Evolutionary conservation across 2,113 vertebrate genomes (phyloP), one percentile per base, ranked within the genome.

Genomic region (Caracal caracal): DNA sequence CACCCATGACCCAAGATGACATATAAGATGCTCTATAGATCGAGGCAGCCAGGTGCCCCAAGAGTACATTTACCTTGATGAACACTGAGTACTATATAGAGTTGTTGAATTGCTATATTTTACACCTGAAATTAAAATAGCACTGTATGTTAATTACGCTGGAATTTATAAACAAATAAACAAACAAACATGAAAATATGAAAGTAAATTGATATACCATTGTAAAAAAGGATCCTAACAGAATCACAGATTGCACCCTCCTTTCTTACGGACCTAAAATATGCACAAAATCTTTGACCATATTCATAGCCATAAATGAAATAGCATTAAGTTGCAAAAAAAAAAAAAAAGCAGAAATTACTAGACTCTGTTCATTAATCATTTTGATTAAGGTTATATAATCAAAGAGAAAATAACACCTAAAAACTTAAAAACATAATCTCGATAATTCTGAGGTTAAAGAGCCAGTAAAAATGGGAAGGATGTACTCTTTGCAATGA

Each of bases 361-460:
- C 43, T 76, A 83, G 28, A 17, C 30, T 81, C 33, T 66, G 5
- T 30, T 82, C 3, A 26, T 78, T 63, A 30, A 56, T 35, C 22
- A 76, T 65, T 84, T 51, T 71, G 33, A 84, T 51, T 76, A 83
- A 76, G 92, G 47, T 79, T 63, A 26, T 56, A 56, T 84, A 83
- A 68, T 79, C n/a, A n/a, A n/a, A n/a, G 35, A 56, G 56, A 63
- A 89, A 63, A 75, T n/a, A 81, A 37, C 6, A 78, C 10, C 26
- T 68, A 93, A 47, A 92, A 61, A 33, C 28, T 89, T 92, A 33
- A 83, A 97, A 94, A 87, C 28, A 68, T 51, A 76, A 94, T 56
- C 17, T 59, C 49, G 28, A 90, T 51, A 70, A 93, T 79, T 56
- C 9, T 73, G 61, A 78, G 3, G 15, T 30, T 73, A 96, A 95